These are phyloP conservation scores for Urocolius indicus DNA, from an alignment of 2,113 vertebrate genomes.

Conservation along the genomic window DNA sequence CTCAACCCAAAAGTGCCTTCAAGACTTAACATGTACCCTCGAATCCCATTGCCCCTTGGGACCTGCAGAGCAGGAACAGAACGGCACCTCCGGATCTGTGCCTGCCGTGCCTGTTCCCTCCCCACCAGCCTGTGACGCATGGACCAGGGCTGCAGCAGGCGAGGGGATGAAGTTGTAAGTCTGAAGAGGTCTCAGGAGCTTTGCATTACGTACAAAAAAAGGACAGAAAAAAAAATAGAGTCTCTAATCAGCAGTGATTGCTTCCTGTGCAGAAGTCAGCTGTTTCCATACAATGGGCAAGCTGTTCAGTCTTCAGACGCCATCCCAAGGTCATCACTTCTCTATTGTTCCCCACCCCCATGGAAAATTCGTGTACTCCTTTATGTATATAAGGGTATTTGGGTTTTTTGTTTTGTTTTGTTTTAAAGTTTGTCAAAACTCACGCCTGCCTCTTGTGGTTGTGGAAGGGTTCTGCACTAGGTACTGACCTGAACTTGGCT, in stretches of 20 bases:
- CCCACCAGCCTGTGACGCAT: fast-evolving
- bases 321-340: conserved; percentile 79
- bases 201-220: neutral
- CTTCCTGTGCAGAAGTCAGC: conserved; percentile 83
- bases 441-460: conserved; percentile 20
- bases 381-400: neutral
- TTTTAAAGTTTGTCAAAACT: neutral
- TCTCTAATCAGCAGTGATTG: conserved; percentile 70
- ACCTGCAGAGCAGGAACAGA: neutral
- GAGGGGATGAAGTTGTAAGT: neutral
- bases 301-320: conserved; percentile 76
- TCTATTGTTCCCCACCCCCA: conserved; percentile 65
- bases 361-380: conserved; percentile 69
- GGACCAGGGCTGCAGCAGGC: neutral
- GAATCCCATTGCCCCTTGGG: neutral
- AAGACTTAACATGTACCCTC: neutral
- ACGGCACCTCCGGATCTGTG: neutral
- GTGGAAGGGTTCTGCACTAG: neutral
- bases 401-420: neutral
- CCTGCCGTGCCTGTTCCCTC: neutral
- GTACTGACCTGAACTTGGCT: neutral
- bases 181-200: neutral
- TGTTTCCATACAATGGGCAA: conserved; percentile 75
- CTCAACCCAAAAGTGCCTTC: neutral
- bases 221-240: conserved; percentile 26